Evolutionary conservation across 1,140 invertebrate species (phyloP).

Genomic region (Aphelenchoides avenae): DNA sequence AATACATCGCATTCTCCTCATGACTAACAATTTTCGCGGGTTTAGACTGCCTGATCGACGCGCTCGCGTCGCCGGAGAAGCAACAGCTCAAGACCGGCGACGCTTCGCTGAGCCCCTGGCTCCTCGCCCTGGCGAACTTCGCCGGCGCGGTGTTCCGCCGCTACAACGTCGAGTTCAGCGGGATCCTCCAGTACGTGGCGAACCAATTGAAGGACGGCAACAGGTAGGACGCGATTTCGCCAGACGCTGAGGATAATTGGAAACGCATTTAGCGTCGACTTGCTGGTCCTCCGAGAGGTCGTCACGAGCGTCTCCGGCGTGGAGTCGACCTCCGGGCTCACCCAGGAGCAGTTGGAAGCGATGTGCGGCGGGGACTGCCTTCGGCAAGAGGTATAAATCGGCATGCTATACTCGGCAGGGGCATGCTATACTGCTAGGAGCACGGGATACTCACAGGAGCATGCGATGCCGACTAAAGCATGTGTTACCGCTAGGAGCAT

Average conservation of each 20-base stretch:
- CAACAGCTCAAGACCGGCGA: slow-evolving; percentile 80
- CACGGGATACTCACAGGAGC: too few species aligned
- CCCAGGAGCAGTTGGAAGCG: slow-evolving; percentile 86
- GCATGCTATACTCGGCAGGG: too few species aligned
- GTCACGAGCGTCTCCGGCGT: slow-evolving; percentile 99
- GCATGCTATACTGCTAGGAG: too few species aligned
- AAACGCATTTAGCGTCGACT: slow-evolving; percentile 51
- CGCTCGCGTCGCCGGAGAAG: slow-evolving; percentile 70
- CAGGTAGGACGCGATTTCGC: slow-evolving; percentile 69
- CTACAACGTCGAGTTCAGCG: slow-evolving; percentile 89
- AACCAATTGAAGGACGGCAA: slow-evolving; percentile 94
- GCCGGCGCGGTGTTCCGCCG: slow-evolving; percentile 93
- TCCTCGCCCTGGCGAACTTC: slow-evolving; percentile 87
- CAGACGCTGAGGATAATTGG: slow-evolving; percentile 1
- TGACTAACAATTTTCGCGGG: too few species aligned
- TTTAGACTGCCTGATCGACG: slow-evolving; percentile 82
- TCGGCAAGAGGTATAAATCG: slow-evolving; percentile 81
- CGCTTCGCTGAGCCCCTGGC: slow-evolving; percentile 87
- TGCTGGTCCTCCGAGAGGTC: slow-evolving; percentile 92
- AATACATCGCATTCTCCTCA: too few species aligned
- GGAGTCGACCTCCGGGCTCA: slow-evolving; percentile 84
- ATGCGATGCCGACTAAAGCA: too few species aligned
- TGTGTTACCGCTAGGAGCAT: too few species aligned
- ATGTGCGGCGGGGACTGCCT: slow-evolving; percentile 92
- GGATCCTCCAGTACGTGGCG: slow-evolving; percentile 89